Evolutionary conservation across 92 coral and sea anemone species (phyloP).

Genomic region (Siderastrea radians): DNA sequence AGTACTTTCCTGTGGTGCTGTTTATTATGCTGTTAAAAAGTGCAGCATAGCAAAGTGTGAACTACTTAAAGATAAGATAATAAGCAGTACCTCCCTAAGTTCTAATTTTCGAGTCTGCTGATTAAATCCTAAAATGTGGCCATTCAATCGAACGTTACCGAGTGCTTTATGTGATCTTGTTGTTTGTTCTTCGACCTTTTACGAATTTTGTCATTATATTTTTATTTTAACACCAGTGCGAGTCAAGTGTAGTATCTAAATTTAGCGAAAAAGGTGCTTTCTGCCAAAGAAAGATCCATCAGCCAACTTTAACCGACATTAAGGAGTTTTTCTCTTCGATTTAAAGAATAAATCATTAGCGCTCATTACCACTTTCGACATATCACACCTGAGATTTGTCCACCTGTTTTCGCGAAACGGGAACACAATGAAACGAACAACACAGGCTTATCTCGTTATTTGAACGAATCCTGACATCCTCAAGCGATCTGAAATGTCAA

Average conservation of each 20-base stretch:
- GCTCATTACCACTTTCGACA: background rate
- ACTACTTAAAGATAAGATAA: too few species aligned
- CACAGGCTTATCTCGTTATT: background rate
- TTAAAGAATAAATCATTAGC: slow-evolving; percentile 3
- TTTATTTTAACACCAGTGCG: background rate
- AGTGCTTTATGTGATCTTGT: too few species aligned
- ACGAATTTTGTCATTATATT: background rate
- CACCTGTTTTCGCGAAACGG: slow-evolving; percentile 36
- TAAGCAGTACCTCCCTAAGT: too few species aligned
- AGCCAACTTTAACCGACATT: background rate
- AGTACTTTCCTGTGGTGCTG: background rate
- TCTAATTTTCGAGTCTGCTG: too few species aligned
- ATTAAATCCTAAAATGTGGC: too few species aligned
- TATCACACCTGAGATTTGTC: slow-evolving; percentile 13
- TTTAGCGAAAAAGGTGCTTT: background rate
- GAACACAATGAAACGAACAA: slow-evolving; percentile 16
- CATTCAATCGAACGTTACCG: too few species aligned
- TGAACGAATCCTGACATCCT: slow-evolving; percentile 33
- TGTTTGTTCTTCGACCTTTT: background rate
- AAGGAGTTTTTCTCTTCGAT: background rate
- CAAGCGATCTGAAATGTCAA: slow-evolving; percentile 24
- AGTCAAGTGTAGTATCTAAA: too few species aligned
- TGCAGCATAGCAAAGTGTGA: too few species aligned
- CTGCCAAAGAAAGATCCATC: background rate
- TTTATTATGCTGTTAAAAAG: background rate